Base-by-base conservation (phyloP, 2,113 vertebrate species). In the Syrrhaptes paradoxus region DNA sequence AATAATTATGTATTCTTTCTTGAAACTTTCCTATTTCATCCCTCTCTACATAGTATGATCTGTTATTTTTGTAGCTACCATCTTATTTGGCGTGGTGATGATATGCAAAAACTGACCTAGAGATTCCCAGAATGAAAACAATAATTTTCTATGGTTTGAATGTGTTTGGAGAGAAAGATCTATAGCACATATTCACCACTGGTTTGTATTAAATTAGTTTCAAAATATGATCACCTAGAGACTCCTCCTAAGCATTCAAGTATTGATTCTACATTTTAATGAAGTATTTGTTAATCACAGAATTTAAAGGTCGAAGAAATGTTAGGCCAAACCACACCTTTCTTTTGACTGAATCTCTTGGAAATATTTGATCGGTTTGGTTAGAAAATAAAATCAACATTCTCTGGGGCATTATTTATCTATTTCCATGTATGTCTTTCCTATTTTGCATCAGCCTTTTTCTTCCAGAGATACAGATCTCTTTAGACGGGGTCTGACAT, bases 181-280 rank as follows among this genome's bases (percentile, higher is more conserved):
- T 58, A 13, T 57, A 65, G 28, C 5, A 17, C 34, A 11, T 13
- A 13, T 59, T 84, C 31, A 14, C 49, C 41, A 26, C 10, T 93
- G 41, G 31, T 54, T 76, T 74, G 20, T 38, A 43, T 65, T 91
- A n/a, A 21, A 36, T 85, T 49, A 36, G 17, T 65, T 85, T 74
- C 63, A 66, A 96, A 79, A 45, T n/a, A 12, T 5, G 8, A 31
- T 68, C 7, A 4, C 25, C 63, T 70, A 84, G 79, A 91, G 78
- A 48, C 31, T 70, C 16, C 25, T 91, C 54, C 63, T 91, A 93
- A 74, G 10, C 43, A 41, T 85, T 86, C 55, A 59, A 28, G 17
- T 85, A 95, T 93, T 83, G 46, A 79, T 86, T 90, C 38, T 79
- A 38, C 49, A 85, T 86, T 80, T 92, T 93, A 95, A 94, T 91